These are phyloP conservation scores for Teinopalpus imperialis DNA, from an alignment of 2,888 invertebrate genomes.

Conservation along the genomic window DNA sequence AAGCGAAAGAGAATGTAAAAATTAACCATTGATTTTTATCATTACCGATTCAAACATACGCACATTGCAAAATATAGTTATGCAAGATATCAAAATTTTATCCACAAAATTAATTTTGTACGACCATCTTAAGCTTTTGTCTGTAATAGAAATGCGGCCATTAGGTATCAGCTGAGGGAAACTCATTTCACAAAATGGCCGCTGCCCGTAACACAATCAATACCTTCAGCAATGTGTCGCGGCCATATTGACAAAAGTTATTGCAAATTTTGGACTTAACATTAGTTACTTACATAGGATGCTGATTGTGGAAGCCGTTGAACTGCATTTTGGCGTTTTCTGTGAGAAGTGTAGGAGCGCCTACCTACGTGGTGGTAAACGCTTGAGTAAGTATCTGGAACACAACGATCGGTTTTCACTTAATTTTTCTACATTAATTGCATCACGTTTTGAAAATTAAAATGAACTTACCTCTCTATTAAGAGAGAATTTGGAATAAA, in stretches of 20 bases:
- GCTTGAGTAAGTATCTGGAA: slow-evolving; percentile 71
- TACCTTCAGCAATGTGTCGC: slow-evolving; percentile 14
- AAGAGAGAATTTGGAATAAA: slow-evolving; percentile 69
- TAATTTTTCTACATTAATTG: not conserved
- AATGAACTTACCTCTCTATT: slow-evolving; percentile 67
- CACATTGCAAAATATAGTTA: too few species aligned
- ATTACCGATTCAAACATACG: too few species aligned
- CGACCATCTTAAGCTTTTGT: too few species aligned
- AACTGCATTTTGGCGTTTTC: slow-evolving; percentile 69
- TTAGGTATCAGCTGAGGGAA: slow-evolving; percentile 57
- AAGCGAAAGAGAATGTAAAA: too few species aligned
- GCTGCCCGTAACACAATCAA: slow-evolving; percentile 47
- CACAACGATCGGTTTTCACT: slow-evolving; percentile 30
- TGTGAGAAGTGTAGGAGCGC: slow-evolving; percentile 38
- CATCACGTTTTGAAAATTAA: not conserved
- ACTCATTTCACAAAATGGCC: slow-evolving; percentile 79
- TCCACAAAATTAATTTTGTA: too few species aligned
- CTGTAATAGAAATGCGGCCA: too few species aligned
- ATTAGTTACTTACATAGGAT: slow-evolving; percentile 70
- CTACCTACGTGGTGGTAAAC: slow-evolving; percentile 58
- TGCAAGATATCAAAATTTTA: too few species aligned
- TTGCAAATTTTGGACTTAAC: not conserved
- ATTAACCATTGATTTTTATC: too few species aligned
- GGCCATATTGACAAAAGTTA: slow-evolving; percentile 16
- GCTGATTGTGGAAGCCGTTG: slow-evolving; percentile 78